A percentile compares a stretch with the other conserved stretches of the same genome.
phyloP scores from a whole-genome alignment of 2,888 invertebrate genomes.

The Tiphia femorata region DNA sequence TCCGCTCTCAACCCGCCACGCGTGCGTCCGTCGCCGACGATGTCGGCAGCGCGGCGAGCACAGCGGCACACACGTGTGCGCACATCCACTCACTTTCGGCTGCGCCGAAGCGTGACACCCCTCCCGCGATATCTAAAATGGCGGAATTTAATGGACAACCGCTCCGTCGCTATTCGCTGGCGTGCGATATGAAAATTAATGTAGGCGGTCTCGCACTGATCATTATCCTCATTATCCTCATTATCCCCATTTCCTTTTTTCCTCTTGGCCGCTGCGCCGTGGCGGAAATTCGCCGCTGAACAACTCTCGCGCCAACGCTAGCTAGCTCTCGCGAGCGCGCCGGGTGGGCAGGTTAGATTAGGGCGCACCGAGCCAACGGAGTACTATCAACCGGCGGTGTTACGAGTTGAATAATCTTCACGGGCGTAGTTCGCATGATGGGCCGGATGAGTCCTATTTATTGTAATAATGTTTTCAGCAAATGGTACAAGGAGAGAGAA shows the following conservation, averaged over 20 bases:
- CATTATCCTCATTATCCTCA: slow-evolving; percentile 35
- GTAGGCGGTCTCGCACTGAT: slow-evolving; percentile 38
- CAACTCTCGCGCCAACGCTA: too few relatives aligned
- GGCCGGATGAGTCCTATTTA: neutral
- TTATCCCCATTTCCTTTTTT: slow-evolving; percentile 13
- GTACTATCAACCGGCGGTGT: neutral
- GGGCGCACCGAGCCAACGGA: too few relatives aligned
- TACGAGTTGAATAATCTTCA: neutral
- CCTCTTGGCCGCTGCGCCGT: too few relatives aligned
- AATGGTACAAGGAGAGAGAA: too few relatives aligned
- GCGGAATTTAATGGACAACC: slow-evolving; percentile 50
- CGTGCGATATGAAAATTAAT: slow-evolving; percentile 32
- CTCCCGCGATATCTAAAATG: slow-evolving; percentile 45
- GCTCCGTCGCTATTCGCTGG: slow-evolving; percentile 37
- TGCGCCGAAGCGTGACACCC: slow-evolving; percentile 51
- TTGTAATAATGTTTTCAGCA: neutral
- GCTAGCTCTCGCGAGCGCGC: too few relatives aligned
- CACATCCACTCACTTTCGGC: slow-evolving; percentile 30
- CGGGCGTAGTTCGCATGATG: too few relatives aligned
- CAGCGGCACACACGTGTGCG: neutral
- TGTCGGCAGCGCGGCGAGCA: neutral
- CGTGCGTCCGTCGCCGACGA: too few relatives aligned
- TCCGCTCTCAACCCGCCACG: neutral
- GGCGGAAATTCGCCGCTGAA: too few relatives aligned
- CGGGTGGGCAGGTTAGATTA: too few relatives aligned